Evolutionary conservation across 1,140 invertebrate genomes (phyloP), one percentile per base, ranked within the genome.

Genomic region (Drosophila elegans): DNA sequence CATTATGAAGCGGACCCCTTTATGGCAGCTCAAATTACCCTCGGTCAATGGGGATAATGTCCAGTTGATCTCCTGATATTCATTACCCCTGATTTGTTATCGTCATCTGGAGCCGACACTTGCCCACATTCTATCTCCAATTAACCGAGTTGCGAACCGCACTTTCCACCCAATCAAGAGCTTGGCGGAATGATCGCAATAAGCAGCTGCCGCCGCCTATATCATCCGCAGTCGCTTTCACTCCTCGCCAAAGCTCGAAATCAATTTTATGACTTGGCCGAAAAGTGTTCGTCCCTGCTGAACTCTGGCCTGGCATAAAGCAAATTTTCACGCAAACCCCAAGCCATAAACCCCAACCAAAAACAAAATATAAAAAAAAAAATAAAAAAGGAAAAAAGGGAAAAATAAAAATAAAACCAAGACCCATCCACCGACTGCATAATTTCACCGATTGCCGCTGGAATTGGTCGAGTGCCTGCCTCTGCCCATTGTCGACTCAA

Each of bases 211-310:
- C 38, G 64, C 32, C 38, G 64, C 32, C 38, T 25, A 16, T 29
- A 32, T 39, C 27, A 29, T 12, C 25, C 41, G 49, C 39, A 62
- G 52, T 67, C 54, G 83, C 83, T 86, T 86, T 86, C 83, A 82
- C 83, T 88, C 71, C 51, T 53, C 10, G 53, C 46, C 57, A 80
- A 68, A 60, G 82, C 78, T 62, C 57, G 60, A 86, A 86, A 86
- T 88, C 83, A 82, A 88, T 88, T 86, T 88, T 88, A 86, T 86
- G 83, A 86, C 79, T 85, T 25, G 36, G 49, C 84, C 71, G 57
- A 63, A 66, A 82, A 54, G 46, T 56, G 55, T 61, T 71, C 59
- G 77, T 21, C 41, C 61, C 78, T 69, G 74, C 71, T 89, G 84
- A 89, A 84, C 84, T 89, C 84, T 89, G 84, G 77, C 85, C 84